A percentile compares a stretch with the other conserved stretches of the same genome.
Evolutionary conservation across 2,797 vertebrate genomes (phyloP).

Genomic region (Acanthornis magna): DNA sequence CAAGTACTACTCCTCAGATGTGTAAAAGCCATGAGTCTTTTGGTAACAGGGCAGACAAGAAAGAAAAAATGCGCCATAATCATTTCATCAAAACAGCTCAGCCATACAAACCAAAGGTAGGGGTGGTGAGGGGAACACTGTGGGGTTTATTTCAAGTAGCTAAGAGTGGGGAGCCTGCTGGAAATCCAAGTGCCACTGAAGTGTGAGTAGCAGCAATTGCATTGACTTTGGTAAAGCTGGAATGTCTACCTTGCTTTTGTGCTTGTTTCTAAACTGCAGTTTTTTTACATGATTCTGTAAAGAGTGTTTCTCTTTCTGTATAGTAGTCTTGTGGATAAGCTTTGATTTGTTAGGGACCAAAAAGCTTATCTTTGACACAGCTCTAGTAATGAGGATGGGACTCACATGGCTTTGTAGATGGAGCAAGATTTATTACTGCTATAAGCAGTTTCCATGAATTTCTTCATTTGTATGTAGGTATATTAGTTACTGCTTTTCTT

Average conservation of each 20-base stretch:
- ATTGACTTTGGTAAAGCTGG: neutral
- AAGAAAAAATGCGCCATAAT: conserved; percentile 96
- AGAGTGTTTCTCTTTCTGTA: neutral
- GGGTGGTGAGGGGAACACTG: fast-evolving
- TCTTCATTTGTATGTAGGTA: neutral
- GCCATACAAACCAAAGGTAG: conserved; percentile 97
- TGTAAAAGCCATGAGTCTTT: conserved; percentile 92
- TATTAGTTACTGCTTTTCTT: neutral
- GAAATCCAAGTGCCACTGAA: neutral
- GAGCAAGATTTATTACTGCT: neutral
- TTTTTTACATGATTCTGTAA: neutral
- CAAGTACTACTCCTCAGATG: conserved; percentile 86
- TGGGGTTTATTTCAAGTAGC: neutral
- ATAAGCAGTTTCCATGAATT: neutral
- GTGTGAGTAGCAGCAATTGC: neutral
- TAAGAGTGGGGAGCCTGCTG: neutral
- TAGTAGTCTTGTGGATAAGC: neutral
- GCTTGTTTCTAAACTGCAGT: neutral
- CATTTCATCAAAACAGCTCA: conserved; percentile 99
- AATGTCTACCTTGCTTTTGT: neutral
- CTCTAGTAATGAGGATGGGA: neutral
- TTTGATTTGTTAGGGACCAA: neutral
- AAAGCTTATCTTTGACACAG: neutral
- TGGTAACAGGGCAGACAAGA: conserved; percentile 96
- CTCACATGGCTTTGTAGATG: neutral